A percentile compares a stretch with the other conserved stretches of the same genome.
Evolutionary conservation across 2,113 vertebrate species (phyloP).

Genomic region (human (Homo sapiens)): DNA sequence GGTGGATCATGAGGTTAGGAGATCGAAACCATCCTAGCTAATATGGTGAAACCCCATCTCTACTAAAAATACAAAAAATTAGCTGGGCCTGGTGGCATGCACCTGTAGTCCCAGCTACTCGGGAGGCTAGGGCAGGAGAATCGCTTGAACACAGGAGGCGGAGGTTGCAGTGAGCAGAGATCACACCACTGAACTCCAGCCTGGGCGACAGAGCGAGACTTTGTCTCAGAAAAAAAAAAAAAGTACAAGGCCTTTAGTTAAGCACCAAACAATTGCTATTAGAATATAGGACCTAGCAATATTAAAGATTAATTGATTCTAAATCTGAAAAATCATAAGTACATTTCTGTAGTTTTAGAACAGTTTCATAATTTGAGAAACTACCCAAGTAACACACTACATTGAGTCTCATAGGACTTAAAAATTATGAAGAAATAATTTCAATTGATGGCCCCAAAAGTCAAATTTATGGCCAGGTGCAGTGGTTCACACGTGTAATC

Average conservation of each 20-base stretch:
- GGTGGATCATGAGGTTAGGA: neutral
- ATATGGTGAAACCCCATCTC: neutral
- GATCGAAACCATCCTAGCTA: neutral
- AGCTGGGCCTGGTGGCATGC: neutral
- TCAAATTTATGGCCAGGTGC: neutral
- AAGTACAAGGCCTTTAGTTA: neutral
- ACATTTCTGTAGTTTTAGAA: neutral
- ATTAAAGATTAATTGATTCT: neutral
- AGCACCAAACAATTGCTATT: neutral
- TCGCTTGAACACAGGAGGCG: neutral
- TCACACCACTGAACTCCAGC: neutral
- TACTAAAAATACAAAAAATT: neutral
- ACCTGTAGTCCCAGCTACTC: neutral
- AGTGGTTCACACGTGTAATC: too few relatives aligned
- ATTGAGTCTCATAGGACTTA: neutral
- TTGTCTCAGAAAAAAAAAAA: neutral
- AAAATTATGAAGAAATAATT: conserved; percentile 4
- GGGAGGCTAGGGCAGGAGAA: neutral
- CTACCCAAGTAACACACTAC: neutral
- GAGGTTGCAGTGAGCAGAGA: neutral
- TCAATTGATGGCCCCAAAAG: neutral
- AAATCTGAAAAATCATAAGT: conserved; percentile 28
- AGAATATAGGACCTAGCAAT: neutral
- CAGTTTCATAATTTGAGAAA: neutral
- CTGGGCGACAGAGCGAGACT: neutral